Conservation (phyloP, 2,113 vertebrate genomes). For the Aramus guarauna region DNA sequence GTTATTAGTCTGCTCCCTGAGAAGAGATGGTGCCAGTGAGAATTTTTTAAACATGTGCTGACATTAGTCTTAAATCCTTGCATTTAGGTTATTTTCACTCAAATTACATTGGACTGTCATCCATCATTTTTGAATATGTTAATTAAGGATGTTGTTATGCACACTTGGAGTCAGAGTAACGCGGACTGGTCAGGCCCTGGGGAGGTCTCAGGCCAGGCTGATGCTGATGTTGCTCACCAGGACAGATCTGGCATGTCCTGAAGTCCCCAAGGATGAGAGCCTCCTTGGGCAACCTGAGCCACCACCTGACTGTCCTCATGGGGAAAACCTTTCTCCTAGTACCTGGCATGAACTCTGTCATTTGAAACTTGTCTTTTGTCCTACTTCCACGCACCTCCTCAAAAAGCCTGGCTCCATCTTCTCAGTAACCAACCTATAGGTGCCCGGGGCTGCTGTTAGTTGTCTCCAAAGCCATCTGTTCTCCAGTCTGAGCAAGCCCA, state of each 20-base stretch:
- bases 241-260: neutral
- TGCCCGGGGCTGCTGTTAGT: neutral
- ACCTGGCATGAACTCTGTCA: neutral
- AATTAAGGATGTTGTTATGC: neutral
- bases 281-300: neutral
- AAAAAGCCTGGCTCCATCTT: neutral
- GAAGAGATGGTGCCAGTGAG: neutral
- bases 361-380: neutral
- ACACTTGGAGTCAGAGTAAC: neutral
- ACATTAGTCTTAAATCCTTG: neutral
- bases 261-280: neutral
- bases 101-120: neutral
- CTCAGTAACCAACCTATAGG: neutral
- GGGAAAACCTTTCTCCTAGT: neutral
- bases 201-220: neutral
- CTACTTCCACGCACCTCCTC: fast-evolving
- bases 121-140: neutral
- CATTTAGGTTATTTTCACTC: neutral
- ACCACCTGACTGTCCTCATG: no score
- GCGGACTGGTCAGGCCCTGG: fast-evolving
- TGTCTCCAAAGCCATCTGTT: neutral
- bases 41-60: fast-evolving
- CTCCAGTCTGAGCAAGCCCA: neutral
- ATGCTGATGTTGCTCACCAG: fast-evolving
- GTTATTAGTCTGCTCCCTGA: neutral